Conservation (phyloP, 2,888 invertebrate genomes). For the Trichacis sp. region DNA sequence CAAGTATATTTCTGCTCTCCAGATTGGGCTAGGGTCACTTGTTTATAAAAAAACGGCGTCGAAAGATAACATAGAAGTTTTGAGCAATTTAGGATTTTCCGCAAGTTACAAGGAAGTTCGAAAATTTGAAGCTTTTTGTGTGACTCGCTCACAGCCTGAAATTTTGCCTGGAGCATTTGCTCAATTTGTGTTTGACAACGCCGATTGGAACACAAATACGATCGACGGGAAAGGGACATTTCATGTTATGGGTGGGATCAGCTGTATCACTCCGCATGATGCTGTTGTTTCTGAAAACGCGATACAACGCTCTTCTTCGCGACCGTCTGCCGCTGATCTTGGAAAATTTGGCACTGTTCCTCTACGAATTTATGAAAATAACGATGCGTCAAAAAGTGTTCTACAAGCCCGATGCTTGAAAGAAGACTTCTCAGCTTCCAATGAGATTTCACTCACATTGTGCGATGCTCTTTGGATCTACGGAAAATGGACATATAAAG, state of each 20-base stretch:
- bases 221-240: too few species aligned
- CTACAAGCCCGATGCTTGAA: too few species aligned
- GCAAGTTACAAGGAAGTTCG: slow-evolving; percentile 49
- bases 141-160: neutral
- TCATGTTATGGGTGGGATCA: slow-evolving; percentile 35
- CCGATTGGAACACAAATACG: too few species aligned
- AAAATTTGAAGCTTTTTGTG: slow-evolving; percentile 46
- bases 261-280: slow-evolving; percentile 13
- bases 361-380: neutral
- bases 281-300: neutral
- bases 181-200: too few species aligned
- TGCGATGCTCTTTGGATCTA: slow-evolving; percentile 6
- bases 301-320: too few species aligned
- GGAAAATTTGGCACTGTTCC: neutral
- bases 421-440: too few species aligned
- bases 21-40: slow-evolving; percentile 20
- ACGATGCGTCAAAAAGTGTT: neutral
- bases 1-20: slow-evolving; percentile 52
- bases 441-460: neutral
- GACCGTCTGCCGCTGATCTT: neutral
- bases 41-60: slow-evolving; percentile 36
- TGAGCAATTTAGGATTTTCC: slow-evolving; percentile 49
- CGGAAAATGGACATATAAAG: neutral
- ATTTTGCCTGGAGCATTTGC: slow-evolving; percentile 17
- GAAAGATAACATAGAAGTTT: slow-evolving; percentile 44